Conservation (phyloP, 2,113 vertebrate species). For the Elanoides forficatus region DNA sequence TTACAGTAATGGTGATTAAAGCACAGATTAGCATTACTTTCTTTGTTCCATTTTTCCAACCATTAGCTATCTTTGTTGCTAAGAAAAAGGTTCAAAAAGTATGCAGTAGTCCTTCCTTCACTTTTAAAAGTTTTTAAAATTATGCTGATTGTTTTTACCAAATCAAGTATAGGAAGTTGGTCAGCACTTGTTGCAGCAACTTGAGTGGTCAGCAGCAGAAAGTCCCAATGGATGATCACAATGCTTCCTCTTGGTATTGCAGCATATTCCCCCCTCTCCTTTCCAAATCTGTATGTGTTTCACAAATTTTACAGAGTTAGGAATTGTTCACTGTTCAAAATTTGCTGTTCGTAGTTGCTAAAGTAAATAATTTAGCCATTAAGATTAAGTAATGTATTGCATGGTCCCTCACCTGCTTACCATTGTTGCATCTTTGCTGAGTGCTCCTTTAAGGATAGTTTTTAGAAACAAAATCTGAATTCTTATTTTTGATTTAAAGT, state of each 20-base stretch:
- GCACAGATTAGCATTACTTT: neutral
- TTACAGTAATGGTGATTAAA: conserved; percentile 61
- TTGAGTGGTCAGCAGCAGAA: neutral
- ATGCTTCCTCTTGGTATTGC: neutral
- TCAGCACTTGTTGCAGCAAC: neutral
- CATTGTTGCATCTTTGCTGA: neutral
- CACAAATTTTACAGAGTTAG: neutral
- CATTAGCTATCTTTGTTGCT: neutral
- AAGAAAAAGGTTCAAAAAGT: neutral
- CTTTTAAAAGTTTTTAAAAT: neutral
- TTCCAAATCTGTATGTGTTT: neutral
- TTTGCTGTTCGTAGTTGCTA: neutral
- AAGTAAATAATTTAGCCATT: neutral
- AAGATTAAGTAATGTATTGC: neutral
- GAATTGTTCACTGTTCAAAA: neutral
- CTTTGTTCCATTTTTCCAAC: neutral
- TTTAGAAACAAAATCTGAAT: neutral
- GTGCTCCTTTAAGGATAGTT: neutral
- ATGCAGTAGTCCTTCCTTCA: neutral
- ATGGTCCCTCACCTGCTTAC: neutral
- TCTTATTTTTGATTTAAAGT: neutral
- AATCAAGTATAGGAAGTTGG: neutral
- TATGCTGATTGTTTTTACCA: neutral
- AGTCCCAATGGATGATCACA: neutral
- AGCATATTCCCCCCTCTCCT: neutral